Percentiles rank a stretch among this genome's conserved stretches.
phyloP scores from a whole-genome alignment of 2,797 vertebrate genomes.

The Centroberyx gerrardi region DNA sequence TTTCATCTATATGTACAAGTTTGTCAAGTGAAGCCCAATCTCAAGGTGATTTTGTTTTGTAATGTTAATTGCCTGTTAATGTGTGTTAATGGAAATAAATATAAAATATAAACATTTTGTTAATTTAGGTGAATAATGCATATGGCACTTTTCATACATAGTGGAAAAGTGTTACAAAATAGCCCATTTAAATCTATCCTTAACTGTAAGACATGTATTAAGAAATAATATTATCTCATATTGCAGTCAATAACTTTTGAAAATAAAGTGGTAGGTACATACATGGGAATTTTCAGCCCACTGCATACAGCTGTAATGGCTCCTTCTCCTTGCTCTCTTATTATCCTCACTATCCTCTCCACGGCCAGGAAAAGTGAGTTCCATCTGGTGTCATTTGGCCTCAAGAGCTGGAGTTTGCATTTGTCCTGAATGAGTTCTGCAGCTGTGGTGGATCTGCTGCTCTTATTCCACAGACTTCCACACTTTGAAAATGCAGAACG shows the following conservation, averaged over 20 bases:
- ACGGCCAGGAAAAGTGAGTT: constrained; percentile 42
- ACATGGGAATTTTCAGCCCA: constrained; percentile 29
- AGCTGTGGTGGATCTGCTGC: constrained; percentile 30
- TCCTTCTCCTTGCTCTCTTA: constrained; percentile 26
- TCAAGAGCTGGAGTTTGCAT: constrained; percentile 40
- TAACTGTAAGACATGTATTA: constrained; percentile 2
- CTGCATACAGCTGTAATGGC: constrained; percentile 38
- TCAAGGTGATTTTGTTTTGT: constrained; percentile 27
- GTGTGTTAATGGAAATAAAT: too few species aligned
- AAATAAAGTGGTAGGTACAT: constrained; percentile 8
- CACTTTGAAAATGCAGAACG: constrained; percentile 34
- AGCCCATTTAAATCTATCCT: neutral
- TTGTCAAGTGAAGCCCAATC: constrained; percentile 1
- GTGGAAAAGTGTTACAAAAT: too few species aligned
- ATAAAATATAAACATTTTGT: too few species aligned
- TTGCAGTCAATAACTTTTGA: constrained; percentile 1
- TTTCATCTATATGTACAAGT: too few species aligned
- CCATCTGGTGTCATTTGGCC: constrained; percentile 37
- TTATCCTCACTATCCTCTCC: constrained; percentile 37
- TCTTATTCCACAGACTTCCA: constrained; percentile 34
- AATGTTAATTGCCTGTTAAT: constrained; percentile 11
- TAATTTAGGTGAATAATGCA: too few species aligned
- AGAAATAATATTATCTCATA: constrained; percentile 1
- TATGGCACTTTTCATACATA: too few species aligned
- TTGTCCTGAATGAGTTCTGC: constrained; percentile 28